These are phyloP conservation scores for Manis crassicaudata DNA, from an alignment of 2,797 vertebrate species.

Conservation along the genomic window DNA sequence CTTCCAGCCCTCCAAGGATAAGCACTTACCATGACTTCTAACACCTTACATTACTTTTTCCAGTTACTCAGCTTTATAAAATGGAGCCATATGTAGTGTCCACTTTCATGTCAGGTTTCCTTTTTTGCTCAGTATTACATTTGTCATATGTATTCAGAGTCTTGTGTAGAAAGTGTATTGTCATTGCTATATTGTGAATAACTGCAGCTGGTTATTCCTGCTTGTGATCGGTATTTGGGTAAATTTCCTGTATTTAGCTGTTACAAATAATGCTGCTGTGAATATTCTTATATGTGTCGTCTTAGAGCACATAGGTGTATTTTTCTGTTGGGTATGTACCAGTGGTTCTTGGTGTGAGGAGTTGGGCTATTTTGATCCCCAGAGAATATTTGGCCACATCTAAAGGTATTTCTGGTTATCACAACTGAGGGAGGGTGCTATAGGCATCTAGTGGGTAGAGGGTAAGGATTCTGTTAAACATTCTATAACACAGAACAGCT, in stretches of 20 bases:
- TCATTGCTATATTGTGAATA: background rate
- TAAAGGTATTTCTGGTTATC: background rate
- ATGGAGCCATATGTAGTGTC: background rate
- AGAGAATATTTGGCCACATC: background rate
- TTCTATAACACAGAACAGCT: background rate
- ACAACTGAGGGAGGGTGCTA: background rate
- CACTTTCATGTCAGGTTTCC: background rate
- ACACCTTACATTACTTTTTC: constrained; percentile 22
- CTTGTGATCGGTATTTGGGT: background rate
- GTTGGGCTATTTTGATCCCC: background rate
- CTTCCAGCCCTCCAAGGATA: background rate
- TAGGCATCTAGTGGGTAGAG: background rate
- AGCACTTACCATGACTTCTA: background rate
- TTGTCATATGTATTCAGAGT: background rate
- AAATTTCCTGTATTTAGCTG: background rate
- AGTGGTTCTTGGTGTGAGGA: background rate
- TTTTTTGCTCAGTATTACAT: background rate
- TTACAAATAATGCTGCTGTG: background rate
- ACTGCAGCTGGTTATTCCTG: background rate
- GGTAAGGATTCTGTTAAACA: background rate
- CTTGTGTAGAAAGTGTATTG: background rate
- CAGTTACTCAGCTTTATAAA: background rate
- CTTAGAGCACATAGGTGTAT: background rate
- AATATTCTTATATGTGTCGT: background rate
- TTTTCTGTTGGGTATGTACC: background rate